A percentile compares a stretch with the other conserved stretches of the same genome.
Evolutionary conservation across 2,888 invertebrate species (phyloP).

Genomic region (Drosophila siamana): DNA sequence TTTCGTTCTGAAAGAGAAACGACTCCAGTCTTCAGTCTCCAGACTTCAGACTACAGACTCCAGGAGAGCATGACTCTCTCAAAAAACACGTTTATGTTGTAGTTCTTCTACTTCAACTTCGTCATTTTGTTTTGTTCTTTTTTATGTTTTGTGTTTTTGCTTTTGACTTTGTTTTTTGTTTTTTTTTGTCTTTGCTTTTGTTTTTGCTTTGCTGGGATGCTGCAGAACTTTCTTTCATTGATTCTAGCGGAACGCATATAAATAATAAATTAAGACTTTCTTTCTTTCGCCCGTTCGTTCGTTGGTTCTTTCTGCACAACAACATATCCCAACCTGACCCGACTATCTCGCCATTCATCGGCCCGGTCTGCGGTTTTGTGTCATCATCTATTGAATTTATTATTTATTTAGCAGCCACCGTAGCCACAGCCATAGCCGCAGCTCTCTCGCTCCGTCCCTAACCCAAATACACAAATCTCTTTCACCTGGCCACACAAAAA

Average conservation of each 20-base stretch:
- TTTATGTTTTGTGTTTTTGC: slow-evolving; percentile 4
- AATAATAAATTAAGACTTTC: slow-evolving; percentile 78
- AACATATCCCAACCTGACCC: slow-evolving; percentile 5
- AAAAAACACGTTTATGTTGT: slow-evolving; percentile 44
- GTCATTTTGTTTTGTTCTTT: too few species aligned
- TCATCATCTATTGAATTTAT: slow-evolving; percentile 60
- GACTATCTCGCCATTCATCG: slow-evolving; percentile 20
- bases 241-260: slow-evolving; percentile 73
- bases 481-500: slow-evolving; percentile 49
- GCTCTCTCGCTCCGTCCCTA: slow-evolving; percentile 51
- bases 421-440: slow-evolving; percentile 5
- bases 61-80: slow-evolving; percentile 41
- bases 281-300: slow-evolving; percentile 38
- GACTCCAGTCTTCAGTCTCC: slow-evolving; percentile 16
- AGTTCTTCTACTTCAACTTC: not conserved
- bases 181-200: slow-evolving; percentile 16
- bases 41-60: slow-evolving; percentile 17
- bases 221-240: slow-evolving; percentile 77
- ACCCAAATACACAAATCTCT: slow-evolving; percentile 70
- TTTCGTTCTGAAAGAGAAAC: slow-evolving; percentile 74
- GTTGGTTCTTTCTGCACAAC: slow-evolving; percentile 65
- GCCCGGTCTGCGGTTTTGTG: slow-evolving; percentile 55
- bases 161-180: slow-evolving; percentile 27
- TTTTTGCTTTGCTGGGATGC: slow-evolving; percentile 56
- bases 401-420: slow-evolving; percentile 38